Evolutionary conservation across 2,113 vertebrate species (phyloP), one percentile per base, ranked within the genome.

Genomic region (Phalacrocorax pelagicus): DNA sequence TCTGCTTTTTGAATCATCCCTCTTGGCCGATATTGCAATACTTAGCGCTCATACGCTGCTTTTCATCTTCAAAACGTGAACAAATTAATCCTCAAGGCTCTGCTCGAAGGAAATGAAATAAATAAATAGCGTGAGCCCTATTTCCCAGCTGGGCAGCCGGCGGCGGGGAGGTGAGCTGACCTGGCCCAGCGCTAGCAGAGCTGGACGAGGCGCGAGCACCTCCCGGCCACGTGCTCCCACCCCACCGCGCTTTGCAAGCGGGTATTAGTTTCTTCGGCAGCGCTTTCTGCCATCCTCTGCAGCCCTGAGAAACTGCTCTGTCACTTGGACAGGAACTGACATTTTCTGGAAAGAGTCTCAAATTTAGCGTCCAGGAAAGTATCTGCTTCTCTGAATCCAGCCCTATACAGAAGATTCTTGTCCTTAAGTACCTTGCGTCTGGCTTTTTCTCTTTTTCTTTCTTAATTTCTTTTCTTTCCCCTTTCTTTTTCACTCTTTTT

Each of bases 1-100:
- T 96, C 95, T 94, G 96, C 62, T 97, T 97, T 95, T 94, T 78
- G 63, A 92, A 94, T 97, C 86, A 95, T 83, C 83, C 81, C 83
- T 86, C 80, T 94, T 91, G 96, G 96, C 94, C 1, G 78, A 78
- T 91, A 74, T 0, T 16, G 16, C 87, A 42, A 30, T 57, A 30
- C 84, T 91, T 71, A 32, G 90, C 1, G 8, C 67, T 94, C 62
- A 5, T 47, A 49, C 1, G 23, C 85, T 29, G 75, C 95, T 94
- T 96, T 95, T 96, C 95, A 93, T 96, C 95, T 95, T 66, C 78
- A 63, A 90, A 94, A 95, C 23, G 90, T 7, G 70, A 92, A 52
- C 49, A 75, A 82, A 85, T 85, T 65, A 82, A 75, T 87, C 87
- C 90, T 78, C 17, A 11, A 85, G 74, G 74, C 94, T 80, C 44